Conservation (phyloP, 2,888 invertebrate genomes). For the Blastobasis lacticolella region DNA sequence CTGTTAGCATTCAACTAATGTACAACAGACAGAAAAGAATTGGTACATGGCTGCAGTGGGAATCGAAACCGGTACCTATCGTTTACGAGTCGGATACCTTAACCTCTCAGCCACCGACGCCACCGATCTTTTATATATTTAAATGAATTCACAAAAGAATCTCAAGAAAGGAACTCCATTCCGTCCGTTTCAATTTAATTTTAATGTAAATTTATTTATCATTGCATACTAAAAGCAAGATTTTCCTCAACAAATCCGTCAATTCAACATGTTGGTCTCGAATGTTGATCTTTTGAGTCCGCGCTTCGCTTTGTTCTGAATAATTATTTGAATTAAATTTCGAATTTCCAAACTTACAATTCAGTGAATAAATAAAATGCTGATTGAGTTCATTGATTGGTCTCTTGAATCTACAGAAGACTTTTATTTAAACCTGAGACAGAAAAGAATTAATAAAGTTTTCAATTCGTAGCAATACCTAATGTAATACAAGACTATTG, state of each 20-base stretch:
- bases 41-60: no score
- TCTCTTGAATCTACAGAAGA: conserved; percentile 2
- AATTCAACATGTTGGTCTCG: conserved; percentile 25
- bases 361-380: conserved; percentile 15
- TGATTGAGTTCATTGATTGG: conserved; percentile 24
- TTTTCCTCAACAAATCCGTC: conserved; percentile 22
- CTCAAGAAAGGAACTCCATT: no score
- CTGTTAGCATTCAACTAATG: no score
- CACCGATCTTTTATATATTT: no score
- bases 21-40: no score
- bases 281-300: conserved; percentile 26
- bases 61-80: no score
- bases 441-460: no score
- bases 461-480: conserved; percentile 3
- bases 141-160: no score
- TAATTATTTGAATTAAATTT: background rate
- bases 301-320: conserved; percentile 1
- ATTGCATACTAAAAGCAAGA: conserved; percentile 11
- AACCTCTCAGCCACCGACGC: no score
- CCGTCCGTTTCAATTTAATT: conserved; percentile 2
- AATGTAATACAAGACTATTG: no score
- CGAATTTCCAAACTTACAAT: no score
- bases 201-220: conserved; percentile 12
- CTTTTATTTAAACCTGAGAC: conserved; percentile 1
- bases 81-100: no score